These are phyloP conservation scores for Accipiter virgatus DNA, from an alignment of 2,113 vertebrate genomes.

Conservation along the genomic window DNA sequence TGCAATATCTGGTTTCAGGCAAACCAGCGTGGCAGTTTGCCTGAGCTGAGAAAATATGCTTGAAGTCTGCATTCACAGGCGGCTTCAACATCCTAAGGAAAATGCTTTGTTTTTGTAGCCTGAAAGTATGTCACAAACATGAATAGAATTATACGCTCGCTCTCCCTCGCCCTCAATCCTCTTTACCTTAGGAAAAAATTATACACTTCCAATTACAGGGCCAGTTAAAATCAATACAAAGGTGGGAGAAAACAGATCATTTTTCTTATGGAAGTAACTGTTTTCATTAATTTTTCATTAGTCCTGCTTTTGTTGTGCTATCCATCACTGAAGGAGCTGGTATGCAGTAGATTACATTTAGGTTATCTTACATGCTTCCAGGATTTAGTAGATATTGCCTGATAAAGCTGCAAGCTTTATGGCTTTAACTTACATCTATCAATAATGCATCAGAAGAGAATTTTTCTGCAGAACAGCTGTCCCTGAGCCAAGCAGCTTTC, in stretches of 20 bases:
- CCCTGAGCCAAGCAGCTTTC: constrained; percentile 44
- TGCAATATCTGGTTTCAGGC: constrained; percentile 49
- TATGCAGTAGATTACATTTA: constrained; percentile 60
- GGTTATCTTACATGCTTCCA: constrained; percentile 37
- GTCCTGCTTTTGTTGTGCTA: constrained; percentile 61
- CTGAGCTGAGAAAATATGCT: constrained; percentile 31
- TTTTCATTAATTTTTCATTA: constrained; percentile 80
- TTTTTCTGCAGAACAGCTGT: constrained; percentile 43
- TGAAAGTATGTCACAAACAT: constrained; percentile 35
- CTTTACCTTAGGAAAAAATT: constrained; percentile 74
- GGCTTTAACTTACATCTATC: constrained; percentile 68
- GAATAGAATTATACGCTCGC: constrained; percentile 23
- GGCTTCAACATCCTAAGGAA: constrained; percentile 13
- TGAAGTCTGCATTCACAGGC: constrained; percentile 33
- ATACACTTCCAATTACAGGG: constrained; percentile 73
- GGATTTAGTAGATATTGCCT: constrained; percentile 61
- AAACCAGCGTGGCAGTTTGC: constrained; percentile 57
- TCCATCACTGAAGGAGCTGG: constrained; percentile 66
- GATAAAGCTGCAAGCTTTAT: constrained; percentile 53
- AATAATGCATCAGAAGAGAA: constrained; percentile 68
- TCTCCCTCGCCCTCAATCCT: constrained; percentile 34
- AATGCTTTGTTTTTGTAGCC: constrained; percentile 46
- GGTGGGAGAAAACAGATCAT: constrained; percentile 72
- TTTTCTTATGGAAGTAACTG: constrained; percentile 77
- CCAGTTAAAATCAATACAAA: constrained; percentile 76